Conservation (phyloP, 2,797 vertebrate genomes). For the Oreonectes daqikongensis region DNA sequence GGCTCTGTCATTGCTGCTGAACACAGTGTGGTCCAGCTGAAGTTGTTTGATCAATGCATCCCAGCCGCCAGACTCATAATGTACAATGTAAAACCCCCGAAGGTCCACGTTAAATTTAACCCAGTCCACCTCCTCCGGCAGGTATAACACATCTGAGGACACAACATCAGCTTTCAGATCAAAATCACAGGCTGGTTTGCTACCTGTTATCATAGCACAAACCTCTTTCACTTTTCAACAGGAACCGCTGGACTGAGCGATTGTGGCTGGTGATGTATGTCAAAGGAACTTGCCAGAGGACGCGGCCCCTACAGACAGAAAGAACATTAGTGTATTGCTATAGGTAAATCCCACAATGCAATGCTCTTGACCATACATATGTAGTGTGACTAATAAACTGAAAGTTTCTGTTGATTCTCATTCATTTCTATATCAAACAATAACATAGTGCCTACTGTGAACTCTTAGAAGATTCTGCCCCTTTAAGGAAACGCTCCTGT, state of each 20-base stretch:
- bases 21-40: conserved; percentile 74
- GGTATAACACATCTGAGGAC: conserved; percentile 80
- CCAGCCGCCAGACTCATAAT: conserved; percentile 87
- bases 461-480: conserved; percentile 62
- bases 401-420: neutral
- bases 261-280: conserved; percentile 88
- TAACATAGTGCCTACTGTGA: conserved; percentile 72
- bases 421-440: neutral
- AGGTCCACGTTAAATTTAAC: conserved; percentile 92
- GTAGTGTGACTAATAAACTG: neutral
- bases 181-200: neutral
- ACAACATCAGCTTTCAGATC: neutral
- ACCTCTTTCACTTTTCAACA: conserved; percentile 86
- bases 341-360: neutral
- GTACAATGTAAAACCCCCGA: conserved; percentile 92
- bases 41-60: conserved; percentile 80
- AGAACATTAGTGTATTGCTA: neutral
- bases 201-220: conserved; percentile 4
- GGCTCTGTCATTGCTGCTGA: conserved; percentile 87
- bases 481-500: conserved; percentile 85
- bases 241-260: conserved; percentile 77
- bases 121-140: conserved; percentile 86
- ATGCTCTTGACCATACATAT: neutral
- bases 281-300: conserved; percentile 88
- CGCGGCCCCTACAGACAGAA: conserved; percentile 72